phyloP scores from a whole-genome alignment of 2,797 vertebrate species.

The Peromyscus nudipes region DNA sequence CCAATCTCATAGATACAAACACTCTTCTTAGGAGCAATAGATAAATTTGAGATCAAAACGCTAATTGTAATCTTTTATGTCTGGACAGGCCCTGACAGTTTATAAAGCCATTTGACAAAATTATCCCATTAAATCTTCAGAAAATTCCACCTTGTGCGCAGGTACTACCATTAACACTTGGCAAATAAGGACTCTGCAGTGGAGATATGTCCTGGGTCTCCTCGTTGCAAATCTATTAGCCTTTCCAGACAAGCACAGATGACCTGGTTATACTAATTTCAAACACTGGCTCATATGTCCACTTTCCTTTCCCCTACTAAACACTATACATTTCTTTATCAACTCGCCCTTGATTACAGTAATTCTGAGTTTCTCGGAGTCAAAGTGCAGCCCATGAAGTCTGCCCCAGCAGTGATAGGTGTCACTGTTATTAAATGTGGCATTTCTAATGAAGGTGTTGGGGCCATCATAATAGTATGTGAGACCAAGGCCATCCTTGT shows the following conservation, averaged over 20 bases:
- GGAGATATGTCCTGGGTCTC: background rate
- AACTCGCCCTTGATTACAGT: slow-evolving; percentile 57
- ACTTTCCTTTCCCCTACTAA: background rate
- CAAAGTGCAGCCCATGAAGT: rapidly evolving
- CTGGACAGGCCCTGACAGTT: background rate
- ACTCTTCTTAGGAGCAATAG: background rate
- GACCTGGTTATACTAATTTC: background rate
- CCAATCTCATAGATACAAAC: background rate
- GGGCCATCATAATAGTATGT: slow-evolving; percentile 59
- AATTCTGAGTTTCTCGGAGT: background rate
- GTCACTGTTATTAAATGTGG: background rate
- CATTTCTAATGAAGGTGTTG: background rate
- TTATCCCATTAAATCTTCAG: background rate
- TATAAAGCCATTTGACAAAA: slow-evolving; percentile 38
- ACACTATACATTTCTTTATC: background rate
- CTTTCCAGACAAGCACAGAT: background rate
- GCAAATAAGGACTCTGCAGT: background rate
- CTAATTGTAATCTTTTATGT: background rate
- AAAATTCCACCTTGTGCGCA: background rate
- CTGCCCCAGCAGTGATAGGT: background rate
- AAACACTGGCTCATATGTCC: background rate
- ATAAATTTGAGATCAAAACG: slow-evolving; percentile 34
- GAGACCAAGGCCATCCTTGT: slow-evolving; percentile 33
- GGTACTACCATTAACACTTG: background rate
- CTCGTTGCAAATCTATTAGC: background rate